Percentiles rank a stretch among this genome's conserved stretches.
Conservation (phyloP, 2,113 vertebrate genomes). For the Taxidea taxus region DNA sequence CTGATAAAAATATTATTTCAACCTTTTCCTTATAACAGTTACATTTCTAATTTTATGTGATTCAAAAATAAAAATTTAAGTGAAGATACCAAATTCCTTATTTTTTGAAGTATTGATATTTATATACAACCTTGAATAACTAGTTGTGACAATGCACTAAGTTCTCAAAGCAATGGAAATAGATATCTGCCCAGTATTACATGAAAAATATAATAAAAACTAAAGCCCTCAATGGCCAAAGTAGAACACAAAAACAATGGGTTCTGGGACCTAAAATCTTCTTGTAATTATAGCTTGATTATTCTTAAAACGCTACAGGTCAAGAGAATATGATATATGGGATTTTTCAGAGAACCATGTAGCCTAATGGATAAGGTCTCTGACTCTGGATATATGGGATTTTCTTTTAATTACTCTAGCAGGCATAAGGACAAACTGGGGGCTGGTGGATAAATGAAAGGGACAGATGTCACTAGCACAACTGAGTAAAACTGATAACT, state of each 20-base stretch:
- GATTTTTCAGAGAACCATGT: background rate
- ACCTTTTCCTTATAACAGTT: background rate
- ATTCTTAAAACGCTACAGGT: background rate
- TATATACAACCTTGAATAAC: background rate
- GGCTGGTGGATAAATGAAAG: background rate
- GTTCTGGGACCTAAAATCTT: background rate
- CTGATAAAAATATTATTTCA: conserved; percentile 11
- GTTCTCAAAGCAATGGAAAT: background rate
- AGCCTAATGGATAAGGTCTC: background rate
- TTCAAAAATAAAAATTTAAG: conserved; percentile 32
- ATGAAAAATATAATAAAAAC: background rate
- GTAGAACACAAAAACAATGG: background rate
- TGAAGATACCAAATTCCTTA: background rate
- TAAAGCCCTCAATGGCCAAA: background rate
- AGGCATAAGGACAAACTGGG: background rate
- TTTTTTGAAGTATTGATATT: conserved; percentile 18
- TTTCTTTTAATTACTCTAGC: background rate
- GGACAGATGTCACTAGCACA: background rate
- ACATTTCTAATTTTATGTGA: background rate
- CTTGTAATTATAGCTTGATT: background rate
- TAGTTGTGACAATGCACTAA: background rate
- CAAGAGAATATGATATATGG: background rate
- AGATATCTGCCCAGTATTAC: background rate
- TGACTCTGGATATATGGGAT: background rate
- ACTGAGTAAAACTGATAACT: background rate